phyloP scores from a whole-genome alignment of 1,140 invertebrate species.

The Bombus confusus region DNA sequence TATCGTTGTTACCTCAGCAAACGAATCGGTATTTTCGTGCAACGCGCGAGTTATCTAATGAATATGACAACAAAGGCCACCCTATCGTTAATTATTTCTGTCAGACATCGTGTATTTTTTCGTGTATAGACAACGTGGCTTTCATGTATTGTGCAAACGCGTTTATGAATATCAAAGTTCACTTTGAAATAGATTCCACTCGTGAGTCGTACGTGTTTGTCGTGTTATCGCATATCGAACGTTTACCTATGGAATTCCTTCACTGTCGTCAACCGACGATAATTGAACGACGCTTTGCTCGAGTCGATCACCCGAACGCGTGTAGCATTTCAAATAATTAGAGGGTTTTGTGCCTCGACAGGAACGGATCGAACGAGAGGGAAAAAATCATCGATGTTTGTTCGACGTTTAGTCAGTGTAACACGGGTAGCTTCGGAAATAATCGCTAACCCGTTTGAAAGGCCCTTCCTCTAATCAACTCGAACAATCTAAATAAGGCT shows the following conservation, averaged over 20 bases:
- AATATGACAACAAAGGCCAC: neutral
- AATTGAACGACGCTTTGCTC: neutral
- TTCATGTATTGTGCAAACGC: neutral
- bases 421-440: neutral
- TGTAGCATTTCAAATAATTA: neutral
- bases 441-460: neutral
- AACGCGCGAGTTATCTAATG: neutral
- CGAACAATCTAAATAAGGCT: neutral
- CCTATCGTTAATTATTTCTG: neutral
- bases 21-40: neutral
- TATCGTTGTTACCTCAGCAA: neutral
- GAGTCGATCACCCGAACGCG: neutral
- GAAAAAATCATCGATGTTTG: neutral
- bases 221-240: neutral
- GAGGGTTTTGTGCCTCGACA: neutral
- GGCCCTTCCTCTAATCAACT: neutral
- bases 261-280: neutral
- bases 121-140: neutral
- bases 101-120: neutral
- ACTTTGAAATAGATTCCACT: neutral
- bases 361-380: neutral
- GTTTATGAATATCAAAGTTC: slow-evolving; percentile 15
- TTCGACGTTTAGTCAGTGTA: neutral
- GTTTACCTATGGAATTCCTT: neutral
- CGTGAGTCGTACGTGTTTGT: neutral